Evolutionary conservation across 2,113 vertebrate genomes (phyloP).

Genomic region (Chauna torquata): DNA sequence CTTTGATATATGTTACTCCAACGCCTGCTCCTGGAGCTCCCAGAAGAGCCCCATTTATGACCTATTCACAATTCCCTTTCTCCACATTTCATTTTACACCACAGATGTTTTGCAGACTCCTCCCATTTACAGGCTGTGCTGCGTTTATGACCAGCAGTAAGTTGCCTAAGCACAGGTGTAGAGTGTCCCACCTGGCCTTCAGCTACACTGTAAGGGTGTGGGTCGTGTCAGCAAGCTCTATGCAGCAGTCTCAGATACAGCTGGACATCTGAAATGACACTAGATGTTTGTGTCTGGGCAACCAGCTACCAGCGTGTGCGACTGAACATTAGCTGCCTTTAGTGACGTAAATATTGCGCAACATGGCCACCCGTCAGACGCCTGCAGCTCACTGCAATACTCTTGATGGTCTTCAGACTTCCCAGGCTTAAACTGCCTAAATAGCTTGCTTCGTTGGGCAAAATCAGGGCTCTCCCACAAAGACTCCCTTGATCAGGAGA

Average conservation of each 20-base stretch:
- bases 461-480: neutral
- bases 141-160: neutral
- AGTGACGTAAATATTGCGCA: neutral
- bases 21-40: neutral
- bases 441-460: neutral
- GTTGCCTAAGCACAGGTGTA: neutral
- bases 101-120: neutral
- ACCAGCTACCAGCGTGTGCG: accelerated
- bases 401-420: neutral
- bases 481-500: neutral
- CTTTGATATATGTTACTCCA: neutral
- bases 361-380: neutral
- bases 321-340: too few relatives aligned
- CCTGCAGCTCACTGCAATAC: neutral
- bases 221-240: neutral
- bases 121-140: neutral
- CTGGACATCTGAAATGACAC: neutral
- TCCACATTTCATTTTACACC: neutral
- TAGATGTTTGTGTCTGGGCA: neutral
- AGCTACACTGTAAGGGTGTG: neutral
- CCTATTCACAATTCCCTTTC: neutral
- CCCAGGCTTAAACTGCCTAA: neutral
- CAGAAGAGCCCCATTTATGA: neutral
- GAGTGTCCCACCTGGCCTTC: neutral
- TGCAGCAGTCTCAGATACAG: neutral